phyloP scores from a whole-genome alignment of 1,140 invertebrate genomes.

The Drosophila equinoxialis region DNA sequence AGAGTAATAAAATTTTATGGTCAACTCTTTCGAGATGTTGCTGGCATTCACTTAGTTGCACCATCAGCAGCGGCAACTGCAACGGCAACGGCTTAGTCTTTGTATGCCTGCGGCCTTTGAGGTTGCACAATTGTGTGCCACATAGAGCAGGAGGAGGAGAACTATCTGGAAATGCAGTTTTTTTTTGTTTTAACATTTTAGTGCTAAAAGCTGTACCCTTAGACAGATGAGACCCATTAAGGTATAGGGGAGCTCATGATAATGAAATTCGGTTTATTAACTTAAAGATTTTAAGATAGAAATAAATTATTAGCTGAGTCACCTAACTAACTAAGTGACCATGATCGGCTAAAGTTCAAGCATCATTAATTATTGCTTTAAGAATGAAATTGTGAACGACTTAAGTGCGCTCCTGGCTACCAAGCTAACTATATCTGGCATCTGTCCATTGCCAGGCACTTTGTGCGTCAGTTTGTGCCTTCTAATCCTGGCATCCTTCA shows the following conservation, averaged over 20 bases:
- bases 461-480: neutral
- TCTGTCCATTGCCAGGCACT: constrained; percentile 5
- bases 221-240: constrained; percentile 9
- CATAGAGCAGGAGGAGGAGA: neutral
- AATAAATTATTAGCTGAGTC: constrained; percentile 1
- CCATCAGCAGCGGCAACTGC: constrained; percentile 16
- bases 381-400: neutral
- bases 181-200: constrained; percentile 49
- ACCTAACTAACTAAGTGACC: neutral
- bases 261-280: neutral
- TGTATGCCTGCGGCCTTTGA: constrained; percentile 42
- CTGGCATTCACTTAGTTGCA: constrained; percentile 44
- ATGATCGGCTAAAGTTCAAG: constrained; percentile 50
- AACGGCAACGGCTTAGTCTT: constrained; percentile 8
- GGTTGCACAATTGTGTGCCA: constrained; percentile 51
- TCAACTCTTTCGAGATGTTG: constrained; percentile 47
- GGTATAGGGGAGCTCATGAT: neutral
- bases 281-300: neutral
- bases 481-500: constrained; percentile 39
- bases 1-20: constrained; percentile 75
- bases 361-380: constrained; percentile 56
- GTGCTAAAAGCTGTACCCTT: constrained; percentile 30
- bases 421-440: no score
- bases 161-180: constrained; percentile 36
- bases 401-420: no score